These are phyloP conservation scores for Syncerus caffer DNA, from an alignment of 2,797 vertebrate species.

Conservation along the genomic window DNA sequence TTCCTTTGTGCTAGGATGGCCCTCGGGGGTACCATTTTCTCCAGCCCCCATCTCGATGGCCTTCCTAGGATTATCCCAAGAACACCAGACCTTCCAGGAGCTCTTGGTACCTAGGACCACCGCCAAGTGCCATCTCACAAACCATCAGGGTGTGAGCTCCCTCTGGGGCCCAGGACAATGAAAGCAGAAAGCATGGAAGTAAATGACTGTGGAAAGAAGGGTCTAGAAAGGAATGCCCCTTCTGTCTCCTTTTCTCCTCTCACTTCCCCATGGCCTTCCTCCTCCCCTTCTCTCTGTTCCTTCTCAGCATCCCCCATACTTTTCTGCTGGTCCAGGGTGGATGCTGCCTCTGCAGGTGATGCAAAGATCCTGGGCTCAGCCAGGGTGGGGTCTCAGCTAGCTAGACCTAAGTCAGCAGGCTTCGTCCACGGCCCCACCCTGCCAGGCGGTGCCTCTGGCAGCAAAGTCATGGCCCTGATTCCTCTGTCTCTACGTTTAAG, in stretches of 20 bases:
- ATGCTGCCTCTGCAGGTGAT: neutral
- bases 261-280: neutral
- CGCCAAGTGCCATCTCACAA: neutral
- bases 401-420: constrained; percentile 13
- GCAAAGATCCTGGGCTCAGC: neutral
- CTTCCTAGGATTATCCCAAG: neutral
- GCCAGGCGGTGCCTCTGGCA: constrained; percentile 82
- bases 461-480: constrained; percentile 86
- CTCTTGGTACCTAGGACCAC: neutral
- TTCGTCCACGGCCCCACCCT: constrained; percentile 68
- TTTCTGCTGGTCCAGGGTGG: neutral
- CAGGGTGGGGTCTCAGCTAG: neutral
- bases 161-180: neutral
- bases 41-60: neutral
- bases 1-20: neutral
- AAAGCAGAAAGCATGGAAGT: neutral
- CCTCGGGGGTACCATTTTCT: neutral
- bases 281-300: neutral
- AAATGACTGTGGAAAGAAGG: neutral
- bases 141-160: neutral
- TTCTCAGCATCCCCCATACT: neutral
- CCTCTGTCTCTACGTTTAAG: constrained; percentile 87
- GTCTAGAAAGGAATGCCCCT: neutral
- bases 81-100: neutral
- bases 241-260: neutral